These are phyloP conservation scores for Glaucomys volans DNA, from an alignment of 2,113 vertebrate species.

Conservation along the genomic window DNA sequence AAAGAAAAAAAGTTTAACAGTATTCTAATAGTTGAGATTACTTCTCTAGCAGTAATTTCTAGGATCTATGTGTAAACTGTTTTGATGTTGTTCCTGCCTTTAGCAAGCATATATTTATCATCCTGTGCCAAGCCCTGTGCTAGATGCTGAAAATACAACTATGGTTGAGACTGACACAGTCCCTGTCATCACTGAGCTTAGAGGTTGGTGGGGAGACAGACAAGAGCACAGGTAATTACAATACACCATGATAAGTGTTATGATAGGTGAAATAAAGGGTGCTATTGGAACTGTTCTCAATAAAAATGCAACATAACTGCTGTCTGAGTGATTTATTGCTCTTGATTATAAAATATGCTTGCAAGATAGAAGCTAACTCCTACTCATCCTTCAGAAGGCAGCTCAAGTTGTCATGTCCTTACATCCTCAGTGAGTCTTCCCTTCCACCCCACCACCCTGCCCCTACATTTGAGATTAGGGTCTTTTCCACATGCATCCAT, in stretches of 20 bases:
- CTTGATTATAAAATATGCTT: constrained; percentile 71
- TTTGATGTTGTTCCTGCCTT: neutral
- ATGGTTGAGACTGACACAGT: neutral
- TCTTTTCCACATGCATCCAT: neutral
- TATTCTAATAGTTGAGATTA: neutral
- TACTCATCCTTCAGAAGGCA: constrained; percentile 57
- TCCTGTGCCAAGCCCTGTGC: neutral
- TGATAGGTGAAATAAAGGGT: constrained; percentile 70
- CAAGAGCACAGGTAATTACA: constrained; percentile 56
- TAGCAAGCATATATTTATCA: constrained; percentile 30
- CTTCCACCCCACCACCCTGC: neutral
- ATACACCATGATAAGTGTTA: constrained; percentile 52
- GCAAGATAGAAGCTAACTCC: constrained; percentile 54
- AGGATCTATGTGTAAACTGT: neutral
- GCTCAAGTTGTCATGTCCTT: constrained; percentile 39
- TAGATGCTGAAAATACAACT: neutral
- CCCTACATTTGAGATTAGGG: neutral
- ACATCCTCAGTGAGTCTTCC: neutral
- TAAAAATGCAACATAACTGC: constrained; percentile 61
- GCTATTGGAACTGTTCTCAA: constrained; percentile 56
- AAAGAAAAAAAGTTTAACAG: neutral
- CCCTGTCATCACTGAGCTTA: neutral
- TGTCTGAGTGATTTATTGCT: constrained; percentile 75
- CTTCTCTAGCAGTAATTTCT: constrained; percentile 37
- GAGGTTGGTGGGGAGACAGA: constrained; percentile 25